These are phyloP conservation scores for Cisticola juncidis DNA, from an alignment of 2,113 vertebrate species.

Conservation along the genomic window DNA sequence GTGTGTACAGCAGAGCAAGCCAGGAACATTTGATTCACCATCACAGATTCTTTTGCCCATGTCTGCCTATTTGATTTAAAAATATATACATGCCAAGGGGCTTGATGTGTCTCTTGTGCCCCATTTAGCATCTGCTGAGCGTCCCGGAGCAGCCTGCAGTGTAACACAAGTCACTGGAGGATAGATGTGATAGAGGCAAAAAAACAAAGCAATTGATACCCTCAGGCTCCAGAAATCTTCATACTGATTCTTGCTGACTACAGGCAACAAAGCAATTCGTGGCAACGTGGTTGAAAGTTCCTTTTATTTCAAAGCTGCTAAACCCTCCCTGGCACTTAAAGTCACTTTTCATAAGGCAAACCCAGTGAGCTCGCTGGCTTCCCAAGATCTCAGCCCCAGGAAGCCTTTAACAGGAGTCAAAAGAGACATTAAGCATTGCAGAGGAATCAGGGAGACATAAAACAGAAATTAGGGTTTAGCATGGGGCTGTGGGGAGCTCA, in stretches of 20 bases:
- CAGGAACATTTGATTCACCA: conserved; percentile 50
- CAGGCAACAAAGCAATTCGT: conserved; percentile 60
- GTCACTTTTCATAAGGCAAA: conserved; percentile 58
- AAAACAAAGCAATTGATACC: conserved; percentile 73
- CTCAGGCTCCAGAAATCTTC: conserved; percentile 63
- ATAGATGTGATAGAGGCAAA: conserved; percentile 61
- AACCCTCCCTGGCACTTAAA: conserved; percentile 53
- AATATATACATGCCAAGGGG: conserved; percentile 72
- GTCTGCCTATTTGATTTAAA: conserved; percentile 72
- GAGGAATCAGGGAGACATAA: conserved; percentile 42
- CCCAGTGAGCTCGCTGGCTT: conserved; percentile 24
- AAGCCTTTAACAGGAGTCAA: conserved; percentile 48
- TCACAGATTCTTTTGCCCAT: conserved; percentile 39
- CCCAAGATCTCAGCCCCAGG: conserved; percentile 46
- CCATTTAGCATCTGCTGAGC: conserved; percentile 72
- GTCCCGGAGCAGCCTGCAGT: conserved; percentile 56
- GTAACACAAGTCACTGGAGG: conserved; percentile 67
- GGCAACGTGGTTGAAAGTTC: conserved; percentile 43
- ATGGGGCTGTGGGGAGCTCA: neutral
- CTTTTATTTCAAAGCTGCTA: conserved; percentile 59
- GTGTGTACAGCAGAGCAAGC: neutral
- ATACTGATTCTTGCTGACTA: conserved; percentile 69
- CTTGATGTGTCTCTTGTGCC: conserved; percentile 62
- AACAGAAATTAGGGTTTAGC: conserved; percentile 47
- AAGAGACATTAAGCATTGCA: conserved; percentile 22